Conservation (phyloP, 2,888 invertebrate genomes). For the Drosophila colorata region DNA sequence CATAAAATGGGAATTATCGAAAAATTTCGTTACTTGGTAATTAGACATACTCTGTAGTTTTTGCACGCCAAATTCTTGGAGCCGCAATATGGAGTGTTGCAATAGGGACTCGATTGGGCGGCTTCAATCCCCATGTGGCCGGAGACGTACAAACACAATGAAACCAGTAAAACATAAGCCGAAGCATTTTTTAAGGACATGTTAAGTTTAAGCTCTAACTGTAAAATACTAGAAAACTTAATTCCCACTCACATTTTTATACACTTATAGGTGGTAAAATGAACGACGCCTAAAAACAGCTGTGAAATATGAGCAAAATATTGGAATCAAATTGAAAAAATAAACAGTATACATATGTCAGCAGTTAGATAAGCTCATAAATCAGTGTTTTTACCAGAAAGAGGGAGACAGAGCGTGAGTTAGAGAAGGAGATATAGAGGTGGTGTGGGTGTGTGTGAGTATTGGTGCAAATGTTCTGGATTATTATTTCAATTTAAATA, state of each 20-base stretch:
- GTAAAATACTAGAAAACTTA: background rate
- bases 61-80: constrained; percentile 40
- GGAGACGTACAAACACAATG: background rate
- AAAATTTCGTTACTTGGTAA: background rate
- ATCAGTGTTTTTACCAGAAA: too few species aligned
- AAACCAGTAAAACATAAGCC: background rate
- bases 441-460: too few species aligned
- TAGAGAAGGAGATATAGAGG: too few species aligned
- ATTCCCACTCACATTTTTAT: constrained; percentile 13
- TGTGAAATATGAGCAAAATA: constrained; percentile 2
- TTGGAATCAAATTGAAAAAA: background rate
- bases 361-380: too few species aligned
- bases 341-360: too few species aligned
- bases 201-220: background rate
- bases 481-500: too few species aligned
- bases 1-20: background rate
- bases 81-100: constrained; percentile 34
- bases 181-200: constrained; percentile 10
- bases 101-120: constrained; percentile 12
- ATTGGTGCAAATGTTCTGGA: too few species aligned
- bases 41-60: constrained; percentile 18
- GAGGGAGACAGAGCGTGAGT: too few species aligned
- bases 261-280: background rate
- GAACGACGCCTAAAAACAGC: background rate
- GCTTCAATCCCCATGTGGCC: background rate